These are phyloP conservation scores for Pachycephus smyrnensis DNA, from an alignment of 2,888 invertebrate genomes.

Conservation along the genomic window DNA sequence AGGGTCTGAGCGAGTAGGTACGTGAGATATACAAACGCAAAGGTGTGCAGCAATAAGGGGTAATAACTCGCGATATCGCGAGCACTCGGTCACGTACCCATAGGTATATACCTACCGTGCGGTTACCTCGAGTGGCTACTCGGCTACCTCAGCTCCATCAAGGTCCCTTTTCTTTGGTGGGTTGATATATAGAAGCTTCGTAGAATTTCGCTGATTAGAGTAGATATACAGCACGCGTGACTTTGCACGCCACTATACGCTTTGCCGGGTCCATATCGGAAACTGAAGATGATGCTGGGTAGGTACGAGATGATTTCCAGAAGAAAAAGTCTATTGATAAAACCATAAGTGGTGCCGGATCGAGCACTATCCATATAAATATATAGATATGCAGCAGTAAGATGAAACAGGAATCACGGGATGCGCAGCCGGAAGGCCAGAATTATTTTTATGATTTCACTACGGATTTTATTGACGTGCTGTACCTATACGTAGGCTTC, in stretches of 20 bases:
- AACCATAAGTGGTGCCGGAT: not conserved
- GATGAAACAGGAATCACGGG: not conserved
- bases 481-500: not conserved
- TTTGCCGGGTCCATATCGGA: not conserved
- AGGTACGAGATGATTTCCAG: not conserved
- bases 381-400: not conserved
- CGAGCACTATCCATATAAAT: not conserved
- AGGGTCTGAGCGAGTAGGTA: slow-evolving; percentile 18
- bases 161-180: not conserved
- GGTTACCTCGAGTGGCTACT: not conserved
- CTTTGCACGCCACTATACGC: not conserved
- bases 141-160: not conserved
- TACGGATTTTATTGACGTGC: not conserved
- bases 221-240: not conserved
- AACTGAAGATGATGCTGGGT: not conserved
- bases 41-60: not conserved
- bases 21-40: slow-evolving; percentile 23
- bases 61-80: not conserved
- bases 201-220: not conserved
- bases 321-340: not conserved
- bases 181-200: not conserved
- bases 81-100: not conserved
- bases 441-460: not conserved
- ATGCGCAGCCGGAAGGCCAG: not conserved
- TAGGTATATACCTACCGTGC: not conserved